These are phyloP conservation scores for Pseudomyrmex sp. DNA, from an alignment of 1,140 invertebrate genomes.

Conservation along the genomic window DNA sequence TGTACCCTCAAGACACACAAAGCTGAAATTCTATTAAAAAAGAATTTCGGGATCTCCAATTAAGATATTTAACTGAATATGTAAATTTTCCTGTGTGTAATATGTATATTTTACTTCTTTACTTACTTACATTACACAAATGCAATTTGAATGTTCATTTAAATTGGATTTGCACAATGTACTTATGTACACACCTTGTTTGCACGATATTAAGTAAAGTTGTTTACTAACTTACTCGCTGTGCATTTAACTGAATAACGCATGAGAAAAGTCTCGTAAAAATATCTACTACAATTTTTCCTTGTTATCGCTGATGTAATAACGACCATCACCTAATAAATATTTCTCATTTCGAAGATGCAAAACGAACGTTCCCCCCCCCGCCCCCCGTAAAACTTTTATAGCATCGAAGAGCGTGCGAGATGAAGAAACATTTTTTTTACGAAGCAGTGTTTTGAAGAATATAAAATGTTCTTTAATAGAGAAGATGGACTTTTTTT, in stretches of 20 bases:
- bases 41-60: not conserved
- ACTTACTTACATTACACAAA: not conserved
- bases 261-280: not conserved
- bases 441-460: constrained; percentile 18
- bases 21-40: not conserved
- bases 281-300: constrained; percentile 1
- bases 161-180: not conserved
- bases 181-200: not conserved
- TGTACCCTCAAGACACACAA: not conserved
- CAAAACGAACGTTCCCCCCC: not conserved
- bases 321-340: not conserved
- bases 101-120: not conserved
- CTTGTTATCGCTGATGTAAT: not conserved
- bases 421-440: constrained; percentile 20
- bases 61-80: not conserved
- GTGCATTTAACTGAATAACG: constrained; percentile 22
- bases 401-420: constrained; percentile 5
- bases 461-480: constrained; percentile 5
- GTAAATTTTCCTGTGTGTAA: not conserved
- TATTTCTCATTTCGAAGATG: not conserved
- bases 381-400: not conserved
- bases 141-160: not conserved
- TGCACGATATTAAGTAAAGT: constrained; percentile 5
- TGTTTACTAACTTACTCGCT: not conserved
- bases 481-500: not conserved